phyloP scores from a whole-genome alignment of 2,888 invertebrate genomes.

The Melinaea menophilus region DNA sequence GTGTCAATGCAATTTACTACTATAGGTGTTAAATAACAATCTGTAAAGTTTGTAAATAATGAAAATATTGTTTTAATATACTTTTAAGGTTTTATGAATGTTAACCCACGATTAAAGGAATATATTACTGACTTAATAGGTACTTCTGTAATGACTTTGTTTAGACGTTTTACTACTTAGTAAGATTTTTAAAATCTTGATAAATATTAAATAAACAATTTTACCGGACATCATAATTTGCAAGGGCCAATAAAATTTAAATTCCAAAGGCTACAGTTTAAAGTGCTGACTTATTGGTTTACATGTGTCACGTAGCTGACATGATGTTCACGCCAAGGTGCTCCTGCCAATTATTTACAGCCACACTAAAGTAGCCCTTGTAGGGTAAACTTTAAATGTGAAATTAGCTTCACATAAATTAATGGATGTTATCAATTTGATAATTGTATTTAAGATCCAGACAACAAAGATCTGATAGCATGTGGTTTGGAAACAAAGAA shows the following conservation, averaged over 20 bases:
- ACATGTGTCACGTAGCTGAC: constrained; percentile 31
- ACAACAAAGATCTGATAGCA: constrained; percentile 43
- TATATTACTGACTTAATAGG: no score
- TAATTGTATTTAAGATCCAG: constrained; percentile 25
- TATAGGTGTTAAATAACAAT: not conserved
- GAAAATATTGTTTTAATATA: not conserved
- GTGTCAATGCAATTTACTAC: not conserved
- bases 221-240: not conserved
- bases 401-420: constrained; percentile 9
- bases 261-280: constrained; percentile 25
- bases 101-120: no score
- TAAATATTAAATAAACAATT: not conserved
- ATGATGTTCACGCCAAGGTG: constrained; percentile 8
- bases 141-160: no score
- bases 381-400: not conserved
- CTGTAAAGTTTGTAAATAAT: not conserved
- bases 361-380: constrained; percentile 13
- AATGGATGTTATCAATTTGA: not conserved
- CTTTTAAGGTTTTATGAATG: not conserved
- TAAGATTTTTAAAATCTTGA: not conserved
- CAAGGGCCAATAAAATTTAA: constrained; percentile 14
- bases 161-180: not conserved
- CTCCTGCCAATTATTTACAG: constrained; percentile 17
- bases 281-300: constrained; percentile 32
- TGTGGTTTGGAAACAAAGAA: constrained; percentile 62